Evolutionary conservation across 2,797 vertebrate genomes (phyloP).

Genomic region (Prionace glauca): DNA sequence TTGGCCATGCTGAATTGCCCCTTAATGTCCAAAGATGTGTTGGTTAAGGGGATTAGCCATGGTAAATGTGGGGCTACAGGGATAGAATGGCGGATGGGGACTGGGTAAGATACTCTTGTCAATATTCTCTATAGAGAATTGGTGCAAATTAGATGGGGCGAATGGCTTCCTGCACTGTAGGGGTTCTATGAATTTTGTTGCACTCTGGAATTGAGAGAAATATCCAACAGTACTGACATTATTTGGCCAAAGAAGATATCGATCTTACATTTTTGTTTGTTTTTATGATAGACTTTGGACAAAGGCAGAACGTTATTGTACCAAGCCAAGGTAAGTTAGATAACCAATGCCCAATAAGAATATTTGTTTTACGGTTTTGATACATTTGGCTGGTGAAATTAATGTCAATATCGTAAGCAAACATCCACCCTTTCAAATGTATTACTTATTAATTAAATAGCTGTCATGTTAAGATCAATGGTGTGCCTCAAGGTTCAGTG

Average conservation of each 20-base stretch:
- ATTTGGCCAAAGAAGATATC: neutral
- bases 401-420: neutral
- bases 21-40: too few species aligned
- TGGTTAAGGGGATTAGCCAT: too few species aligned
- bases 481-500: too few species aligned
- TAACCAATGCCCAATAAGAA: neutral
- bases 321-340: constrained; percentile 84
- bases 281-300: constrained; percentile 69
- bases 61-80: too few species aligned
- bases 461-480: neutral
- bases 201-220: neutral
- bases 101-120: too few species aligned
- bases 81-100: too few species aligned
- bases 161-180: neutral
- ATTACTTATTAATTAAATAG: neutral
- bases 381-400: neutral
- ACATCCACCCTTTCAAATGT: neutral
- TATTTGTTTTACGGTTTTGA: neutral
- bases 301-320: constrained; percentile 81
- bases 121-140: too few species aligned
- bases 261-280: constrained; percentile 35
- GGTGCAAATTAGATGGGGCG: too few species aligned
- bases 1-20: too few species aligned
- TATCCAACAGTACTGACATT: neutral
- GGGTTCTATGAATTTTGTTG: neutral